A percentile compares a stretch with the other conserved stretches of the same genome.
phyloP scores from a whole-genome alignment of 2,797 vertebrate genomes.

The Anguilla obscura region DNA sequence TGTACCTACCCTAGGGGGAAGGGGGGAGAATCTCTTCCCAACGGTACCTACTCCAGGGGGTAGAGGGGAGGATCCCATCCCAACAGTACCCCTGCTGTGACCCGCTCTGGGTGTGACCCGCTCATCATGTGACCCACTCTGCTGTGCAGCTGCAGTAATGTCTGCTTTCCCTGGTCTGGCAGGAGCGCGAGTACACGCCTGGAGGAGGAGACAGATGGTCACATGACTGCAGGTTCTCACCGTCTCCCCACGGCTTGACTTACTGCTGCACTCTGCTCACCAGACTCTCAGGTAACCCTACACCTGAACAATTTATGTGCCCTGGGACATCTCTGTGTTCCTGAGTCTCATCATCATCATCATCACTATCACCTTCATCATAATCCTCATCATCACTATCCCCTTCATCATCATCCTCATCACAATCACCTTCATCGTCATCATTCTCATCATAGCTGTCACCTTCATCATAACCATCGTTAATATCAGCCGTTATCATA shows the following conservation, averaged over 20 bases:
- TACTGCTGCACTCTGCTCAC: background rate
- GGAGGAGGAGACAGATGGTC: conserved; percentile 48
- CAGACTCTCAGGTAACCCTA: conserved; percentile 22
- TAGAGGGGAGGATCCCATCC: no score
- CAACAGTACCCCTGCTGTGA: conserved; percentile 22
- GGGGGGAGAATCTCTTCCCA: no score
- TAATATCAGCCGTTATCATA: background rate
- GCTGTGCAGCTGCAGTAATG: conserved; percentile 54
- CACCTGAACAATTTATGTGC: background rate
- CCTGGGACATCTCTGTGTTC: conserved; percentile 38
- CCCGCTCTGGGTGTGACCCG: background rate
- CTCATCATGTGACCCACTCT: conserved; percentile 50
- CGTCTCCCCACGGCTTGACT: conserved; percentile 42
- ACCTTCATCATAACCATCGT: background rate
- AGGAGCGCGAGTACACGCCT: conserved; percentile 47
- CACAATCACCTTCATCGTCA: no score
- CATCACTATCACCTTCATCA: no score
- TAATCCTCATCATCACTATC: background rate
- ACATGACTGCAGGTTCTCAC: conserved; percentile 36
- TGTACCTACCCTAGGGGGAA: no score
- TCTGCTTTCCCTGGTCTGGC: conserved; percentile 56
- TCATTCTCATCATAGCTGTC: no score
- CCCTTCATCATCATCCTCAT: background rate
- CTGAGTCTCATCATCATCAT: background rate
- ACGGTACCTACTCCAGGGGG: no score